Evolutionary conservation across 2,888 invertebrate genomes (phyloP), one percentile per base, ranked within the genome.

Genomic region (Dyspetes luteomarginatus): DNA sequence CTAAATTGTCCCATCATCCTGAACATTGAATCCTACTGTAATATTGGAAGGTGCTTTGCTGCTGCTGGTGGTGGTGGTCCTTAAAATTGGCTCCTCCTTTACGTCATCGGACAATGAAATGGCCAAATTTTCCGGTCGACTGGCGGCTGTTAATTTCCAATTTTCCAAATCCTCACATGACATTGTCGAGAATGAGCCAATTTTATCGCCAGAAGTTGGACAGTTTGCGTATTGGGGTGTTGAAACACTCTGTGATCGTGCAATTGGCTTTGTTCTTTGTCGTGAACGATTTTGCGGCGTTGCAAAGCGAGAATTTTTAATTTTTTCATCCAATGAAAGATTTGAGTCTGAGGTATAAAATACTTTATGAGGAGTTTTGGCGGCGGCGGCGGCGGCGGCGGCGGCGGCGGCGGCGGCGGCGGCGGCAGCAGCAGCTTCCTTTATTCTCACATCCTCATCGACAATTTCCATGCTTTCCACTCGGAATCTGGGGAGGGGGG

Each of bases 401-500:
- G 77, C 78, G 4, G 82, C 85, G 26, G 69, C 78, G 0, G 83
- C 69, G 3, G 85, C 87, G 0, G 72, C 82, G 1, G 83, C 76
- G 0, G 76, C 43, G 19, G 77, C 78, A 4, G 82, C 85, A 30
- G 69, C 78, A 0, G 83, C 69, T 50, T 91, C 90, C 64, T 91
- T 91, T 52, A 91, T 91, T 67, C 91, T 87, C 0, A 91, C 91
- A 30, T 92, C 92, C 2, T 88, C 87, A 12, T 91, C 91, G 2
- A 89, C 62, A 26, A 91, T 89, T 30, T 92, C 91, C 90, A 89
- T 92, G 62, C 91, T 92, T 76, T 91, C 91, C 0, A 92, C 92
- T 4, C 91, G 86, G 48, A 92, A 92, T 81, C 92, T 92, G 75
- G 43, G 17, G n/a, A n/a, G n/a, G n/a, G n/a, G n/a, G n/a, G n/a